These are phyloP conservation scores for Phalacrocorax brasilianus DNA, from an alignment of 2,113 vertebrate genomes.

Conservation along the genomic window DNA sequence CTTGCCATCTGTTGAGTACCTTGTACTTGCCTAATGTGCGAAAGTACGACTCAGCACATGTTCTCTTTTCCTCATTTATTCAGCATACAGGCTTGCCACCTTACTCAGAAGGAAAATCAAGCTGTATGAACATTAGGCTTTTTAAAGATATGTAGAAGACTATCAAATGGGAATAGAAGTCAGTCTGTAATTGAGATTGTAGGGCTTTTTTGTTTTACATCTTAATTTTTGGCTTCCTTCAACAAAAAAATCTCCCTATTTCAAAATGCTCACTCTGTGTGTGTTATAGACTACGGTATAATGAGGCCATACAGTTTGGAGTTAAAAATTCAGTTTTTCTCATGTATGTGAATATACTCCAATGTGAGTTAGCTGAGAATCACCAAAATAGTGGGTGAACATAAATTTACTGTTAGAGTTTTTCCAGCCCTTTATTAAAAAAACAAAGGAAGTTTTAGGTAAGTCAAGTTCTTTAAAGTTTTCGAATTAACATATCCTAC, in stretches of 20 bases:
- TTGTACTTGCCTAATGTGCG: not conserved
- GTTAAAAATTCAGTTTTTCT: not conserved
- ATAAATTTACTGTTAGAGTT: not conserved
- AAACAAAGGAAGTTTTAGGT: not conserved
- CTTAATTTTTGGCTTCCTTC: not conserved
- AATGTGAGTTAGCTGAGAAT: not conserved
- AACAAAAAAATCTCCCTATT: not conserved
- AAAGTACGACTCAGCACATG: not conserved
- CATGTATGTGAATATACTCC: not conserved
- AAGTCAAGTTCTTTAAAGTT: not conserved
- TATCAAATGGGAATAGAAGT: not conserved
- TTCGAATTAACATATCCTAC: not conserved
- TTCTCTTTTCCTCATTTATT: conserved; percentile 8
- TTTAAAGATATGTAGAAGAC: not conserved
- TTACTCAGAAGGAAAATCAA: not conserved
- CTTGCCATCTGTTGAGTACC: conserved; percentile 36
- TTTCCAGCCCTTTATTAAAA: not conserved
- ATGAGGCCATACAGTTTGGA: not conserved
- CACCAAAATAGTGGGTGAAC: not conserved
- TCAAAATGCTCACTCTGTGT: not conserved
- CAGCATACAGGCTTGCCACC: not conserved
- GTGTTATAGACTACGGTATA: not conserved
- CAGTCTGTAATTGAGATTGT: not conserved
- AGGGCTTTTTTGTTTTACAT: not conserved
- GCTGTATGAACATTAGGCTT: not conserved